Base-by-base conservation (phyloP, 2,888 invertebrate species). In the Andrena bicolor region DNA sequence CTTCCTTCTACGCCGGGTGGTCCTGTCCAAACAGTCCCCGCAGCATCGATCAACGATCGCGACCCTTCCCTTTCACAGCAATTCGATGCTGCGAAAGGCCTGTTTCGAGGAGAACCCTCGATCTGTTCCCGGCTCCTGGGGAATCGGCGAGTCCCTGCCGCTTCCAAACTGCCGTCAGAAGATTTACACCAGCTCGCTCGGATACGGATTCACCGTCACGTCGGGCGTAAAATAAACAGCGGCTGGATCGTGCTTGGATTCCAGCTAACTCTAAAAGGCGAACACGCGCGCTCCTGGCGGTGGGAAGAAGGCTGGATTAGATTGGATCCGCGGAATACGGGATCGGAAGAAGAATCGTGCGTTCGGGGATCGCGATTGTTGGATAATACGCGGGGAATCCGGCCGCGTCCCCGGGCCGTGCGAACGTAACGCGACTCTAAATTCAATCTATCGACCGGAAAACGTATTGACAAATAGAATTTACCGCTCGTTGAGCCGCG, bases 371-470 rank as follows among this genome's bases (percentile, higher is more conserved):
- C 20, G 51, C 8, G 51, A 51, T 51, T 51, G 51, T 51, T 51
- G 41, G 13, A 41, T 16, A 41, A 41, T 16, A n/a, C 41, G 41
- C 16, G 41, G 41, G 5, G 41, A 41, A 41, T 1, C 41, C 41
- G 41, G 16, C 4, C 41, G 13, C 41, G 41, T 41, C 16, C 41
- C 41, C 13, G 13, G 41, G 53, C 20, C 10, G 56, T 23, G 10
- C 23, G 51, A 32, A 23, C 30, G 58, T 69, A 69, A 49, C 70
- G 51, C 30, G 0, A 13, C 35, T 7, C 61, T 76, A 71, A 71
- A 71, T 66, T 71, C 61, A n/a, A 71, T 72, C 35, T n/a, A 61
- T 56, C 63, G 53, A 26, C 35, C 51, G 63, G 23, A 32, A 56
- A 48, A 28, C 63, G 23, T 51, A 41, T 68, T 23, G 68, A 41